These are phyloP conservation scores for Abramis brama DNA, from an alignment of 2,113 vertebrate genomes.

Conservation along the genomic window DNA sequence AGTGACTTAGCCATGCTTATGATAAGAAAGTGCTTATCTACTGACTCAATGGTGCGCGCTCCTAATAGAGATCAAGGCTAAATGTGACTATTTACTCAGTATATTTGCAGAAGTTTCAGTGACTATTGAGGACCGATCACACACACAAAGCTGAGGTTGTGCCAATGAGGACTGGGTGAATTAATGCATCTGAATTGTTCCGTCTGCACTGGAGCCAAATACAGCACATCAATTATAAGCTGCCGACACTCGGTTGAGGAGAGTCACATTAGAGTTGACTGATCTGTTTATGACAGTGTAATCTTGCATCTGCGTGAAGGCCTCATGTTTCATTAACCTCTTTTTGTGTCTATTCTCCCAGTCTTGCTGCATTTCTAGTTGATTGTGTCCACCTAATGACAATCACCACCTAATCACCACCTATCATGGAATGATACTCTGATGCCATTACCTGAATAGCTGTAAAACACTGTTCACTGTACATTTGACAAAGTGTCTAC, in stretches of 20 bases:
- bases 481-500: background rate
- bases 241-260: conserved; percentile 65
- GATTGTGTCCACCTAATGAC: conserved; percentile 26
- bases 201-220: conserved; percentile 69
- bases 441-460: conserved; percentile 2
- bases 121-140: conserved; percentile 15
- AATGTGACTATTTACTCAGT: conserved; percentile 70
- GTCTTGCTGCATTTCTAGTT: conserved; percentile 27
- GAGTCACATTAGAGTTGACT: conserved; percentile 41
- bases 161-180: conserved; percentile 27
- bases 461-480: background rate
- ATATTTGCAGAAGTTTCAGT: conserved; percentile 60
- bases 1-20: conserved; percentile 65
- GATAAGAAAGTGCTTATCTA: conserved; percentile 67
- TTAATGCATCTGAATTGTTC: conserved; percentile 64
- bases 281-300: conserved; percentile 57
- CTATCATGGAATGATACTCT: background rate
- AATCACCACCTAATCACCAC: no score
- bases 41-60: conserved; percentile 56
- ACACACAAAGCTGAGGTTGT: conserved; percentile 62
- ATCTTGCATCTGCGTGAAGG: conserved; percentile 57
- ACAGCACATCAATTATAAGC: conserved; percentile 73
- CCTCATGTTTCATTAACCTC: conserved; percentile 61
- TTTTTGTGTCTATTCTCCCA: conserved; percentile 38
- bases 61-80: conserved; percentile 61